A percentile compares a stretch with the other conserved stretches of the same genome.
Evolutionary conservation across 2,797 vertebrate species (phyloP).

Genomic region (Parauchenoglanis punctatus): DNA sequence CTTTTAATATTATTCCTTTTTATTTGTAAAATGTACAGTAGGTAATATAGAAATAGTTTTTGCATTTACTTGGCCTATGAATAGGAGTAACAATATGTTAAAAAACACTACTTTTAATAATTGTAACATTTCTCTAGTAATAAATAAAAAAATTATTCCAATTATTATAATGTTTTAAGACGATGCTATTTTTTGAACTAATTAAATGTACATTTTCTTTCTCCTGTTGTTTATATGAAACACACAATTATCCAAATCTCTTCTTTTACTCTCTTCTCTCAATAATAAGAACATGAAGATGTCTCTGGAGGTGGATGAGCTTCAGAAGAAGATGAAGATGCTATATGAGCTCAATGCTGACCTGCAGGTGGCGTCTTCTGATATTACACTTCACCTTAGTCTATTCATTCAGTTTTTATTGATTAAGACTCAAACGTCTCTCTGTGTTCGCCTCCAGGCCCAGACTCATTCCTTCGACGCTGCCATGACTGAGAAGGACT

Average conservation of each 20-base stretch:
- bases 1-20: not conserved
- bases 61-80: not conserved
- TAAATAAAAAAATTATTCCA: too few relatives aligned
- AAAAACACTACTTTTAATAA: not conserved
- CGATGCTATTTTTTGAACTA: too few relatives aligned
- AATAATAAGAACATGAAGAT: conserved; percentile 75
- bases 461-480: conserved; percentile 78
- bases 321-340: conserved; percentile 82
- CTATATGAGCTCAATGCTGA: conserved; percentile 78
- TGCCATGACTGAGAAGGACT: conserved; percentile 77
- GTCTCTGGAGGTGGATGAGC: conserved; percentile 76
- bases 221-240: not conserved
- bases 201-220: too few relatives aligned
- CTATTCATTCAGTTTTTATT: not conserved
- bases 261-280: not conserved
- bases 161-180: too few relatives aligned
- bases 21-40: not conserved
- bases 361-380: conserved; percentile 73
- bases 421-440: not conserved
- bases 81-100: not conserved
- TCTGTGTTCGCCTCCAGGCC: conserved; percentile 67
- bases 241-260: not conserved
- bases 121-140: not conserved
- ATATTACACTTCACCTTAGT: too few relatives aligned
- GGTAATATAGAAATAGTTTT: not conserved